A percentile compares a stretch with the other conserved stretches of the same genome.
Conservation (phyloP, 2,888 invertebrate species). For the Cosmia trapezina region DNA sequence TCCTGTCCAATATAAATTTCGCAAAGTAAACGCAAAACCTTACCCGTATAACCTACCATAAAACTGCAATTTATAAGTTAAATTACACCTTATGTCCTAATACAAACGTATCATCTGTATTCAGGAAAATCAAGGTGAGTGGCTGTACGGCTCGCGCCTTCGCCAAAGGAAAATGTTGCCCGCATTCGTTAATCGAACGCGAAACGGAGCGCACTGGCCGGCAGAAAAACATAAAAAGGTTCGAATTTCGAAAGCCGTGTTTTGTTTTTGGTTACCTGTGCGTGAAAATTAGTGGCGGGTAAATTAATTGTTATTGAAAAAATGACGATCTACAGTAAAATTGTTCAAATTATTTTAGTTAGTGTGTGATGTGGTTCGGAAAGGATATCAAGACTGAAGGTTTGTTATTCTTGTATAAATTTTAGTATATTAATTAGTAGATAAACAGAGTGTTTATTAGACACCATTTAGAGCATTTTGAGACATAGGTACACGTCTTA, state of each 20-base stretch:
- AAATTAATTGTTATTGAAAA: constrained; percentile 61
- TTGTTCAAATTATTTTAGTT: constrained; percentile 88
- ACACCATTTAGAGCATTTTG: too few species aligned
- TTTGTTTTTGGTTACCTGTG: constrained; percentile 46
- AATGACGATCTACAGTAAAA: constrained; percentile 89
- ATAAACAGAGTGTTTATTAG: too few species aligned
- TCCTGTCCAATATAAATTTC: constrained; percentile 14
- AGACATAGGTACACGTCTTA: too few species aligned
- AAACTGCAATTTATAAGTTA: constrained; percentile 39
- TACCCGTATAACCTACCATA: constrained; percentile 4
- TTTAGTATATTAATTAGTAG: too few species aligned
- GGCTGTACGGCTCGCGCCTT: constrained; percentile 64
- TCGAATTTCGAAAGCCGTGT: constrained; percentile 50
- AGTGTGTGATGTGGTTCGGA: constrained; percentile 79
- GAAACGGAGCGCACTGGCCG: constrained; percentile 74
- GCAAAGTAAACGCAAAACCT: constrained; percentile 12
- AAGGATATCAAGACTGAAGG: constrained; percentile 68
- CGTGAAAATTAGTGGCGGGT: constrained; percentile 57
- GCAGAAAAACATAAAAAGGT: constrained; percentile 44
- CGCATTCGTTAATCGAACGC: constrained; percentile 78
- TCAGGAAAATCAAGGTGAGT: constrained; percentile 84
- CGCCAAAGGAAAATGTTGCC: constrained; percentile 73
- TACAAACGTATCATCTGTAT: constrained; percentile 36
- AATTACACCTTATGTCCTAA: constrained; percentile 44
- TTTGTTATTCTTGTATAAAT: constrained; percentile 60